phyloP scores from a whole-genome alignment of 2,797 vertebrate genomes.

The Cyclopterus lumpus region DNA sequence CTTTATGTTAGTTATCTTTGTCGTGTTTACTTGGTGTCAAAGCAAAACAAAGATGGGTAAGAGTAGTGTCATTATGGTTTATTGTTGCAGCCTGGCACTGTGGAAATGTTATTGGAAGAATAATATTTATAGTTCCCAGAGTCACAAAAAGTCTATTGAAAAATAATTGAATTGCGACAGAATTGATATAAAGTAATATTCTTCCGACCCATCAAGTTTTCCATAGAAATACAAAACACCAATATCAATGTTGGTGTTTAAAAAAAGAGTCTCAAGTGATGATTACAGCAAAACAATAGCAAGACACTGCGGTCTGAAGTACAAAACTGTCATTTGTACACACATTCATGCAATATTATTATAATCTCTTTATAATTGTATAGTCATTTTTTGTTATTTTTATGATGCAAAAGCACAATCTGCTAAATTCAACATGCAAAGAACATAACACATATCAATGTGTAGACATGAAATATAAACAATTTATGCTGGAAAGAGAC shows the following conservation, averaged over 20 bases:
- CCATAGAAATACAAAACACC: background rate
- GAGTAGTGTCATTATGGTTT: constrained; percentile 27
- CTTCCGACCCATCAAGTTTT: background rate
- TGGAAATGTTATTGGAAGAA: constrained; percentile 3
- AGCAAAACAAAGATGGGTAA: constrained; percentile 19
- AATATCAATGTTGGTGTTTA: background rate
- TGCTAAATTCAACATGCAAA: background rate
- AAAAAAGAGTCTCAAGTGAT: background rate
- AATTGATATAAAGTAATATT: background rate
- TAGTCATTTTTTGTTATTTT: background rate
- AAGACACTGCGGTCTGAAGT: background rate
- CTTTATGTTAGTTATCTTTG: constrained; percentile 1
- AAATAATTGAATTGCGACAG: background rate
- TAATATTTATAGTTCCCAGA: background rate
- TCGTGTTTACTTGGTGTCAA: constrained; percentile 9
- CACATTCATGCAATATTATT: background rate
- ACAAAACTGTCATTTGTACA: background rate
- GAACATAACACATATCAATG: background rate
- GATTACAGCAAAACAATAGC: background rate
- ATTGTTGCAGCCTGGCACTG: constrained; percentile 12
- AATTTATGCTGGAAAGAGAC: background rate
- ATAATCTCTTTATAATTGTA: background rate
- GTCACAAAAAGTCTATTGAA: background rate
- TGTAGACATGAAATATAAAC: background rate
- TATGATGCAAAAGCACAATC: background rate